Evolutionary conservation across 2,888 invertebrate species (phyloP).

Genomic region (Polydrusus cervinus): DNA sequence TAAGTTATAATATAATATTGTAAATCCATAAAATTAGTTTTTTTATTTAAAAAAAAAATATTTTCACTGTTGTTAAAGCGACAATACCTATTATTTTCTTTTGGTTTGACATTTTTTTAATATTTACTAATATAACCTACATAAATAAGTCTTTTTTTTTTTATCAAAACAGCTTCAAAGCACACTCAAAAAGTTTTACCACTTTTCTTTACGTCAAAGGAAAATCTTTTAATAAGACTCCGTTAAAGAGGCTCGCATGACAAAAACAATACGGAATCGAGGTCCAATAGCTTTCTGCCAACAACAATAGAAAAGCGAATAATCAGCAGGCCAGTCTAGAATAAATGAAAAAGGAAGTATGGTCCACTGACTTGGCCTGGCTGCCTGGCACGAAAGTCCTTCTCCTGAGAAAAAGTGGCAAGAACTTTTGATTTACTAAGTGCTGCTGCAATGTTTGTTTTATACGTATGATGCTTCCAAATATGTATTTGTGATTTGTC

Average conservation of each 20-base stretch:
- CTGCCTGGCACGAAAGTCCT: not conserved
- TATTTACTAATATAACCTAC: too few relatives aligned
- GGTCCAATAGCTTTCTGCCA: conserved; percentile 3
- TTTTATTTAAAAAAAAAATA: too few relatives aligned
- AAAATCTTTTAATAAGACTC: conserved; percentile 15
- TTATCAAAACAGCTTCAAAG: not conserved
- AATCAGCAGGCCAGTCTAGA: not conserved
- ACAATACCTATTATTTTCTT: too few relatives aligned
- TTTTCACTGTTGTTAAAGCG: too few relatives aligned
- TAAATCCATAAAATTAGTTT: too few relatives aligned
- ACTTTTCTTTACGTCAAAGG: not conserved
- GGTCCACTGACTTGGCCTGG: not conserved
- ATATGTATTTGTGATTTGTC: too few relatives aligned
- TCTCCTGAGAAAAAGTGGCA: not conserved
- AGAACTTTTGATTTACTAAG: conserved; percentile 11
- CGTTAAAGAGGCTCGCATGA: not conserved
- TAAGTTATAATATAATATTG: too few relatives aligned
- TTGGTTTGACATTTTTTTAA: too few relatives aligned
- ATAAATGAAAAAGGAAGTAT: conserved; percentile 14
- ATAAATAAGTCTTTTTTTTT: too few relatives aligned
- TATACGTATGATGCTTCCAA: too few relatives aligned
- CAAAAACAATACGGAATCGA: not conserved
- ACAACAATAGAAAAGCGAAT: conserved; percentile 8
- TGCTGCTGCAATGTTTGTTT: not conserved
- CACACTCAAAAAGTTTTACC: not conserved